phyloP scores from a whole-genome alignment of 2,888 invertebrate genomes.

The Scaptomyza tumidula region DNA sequence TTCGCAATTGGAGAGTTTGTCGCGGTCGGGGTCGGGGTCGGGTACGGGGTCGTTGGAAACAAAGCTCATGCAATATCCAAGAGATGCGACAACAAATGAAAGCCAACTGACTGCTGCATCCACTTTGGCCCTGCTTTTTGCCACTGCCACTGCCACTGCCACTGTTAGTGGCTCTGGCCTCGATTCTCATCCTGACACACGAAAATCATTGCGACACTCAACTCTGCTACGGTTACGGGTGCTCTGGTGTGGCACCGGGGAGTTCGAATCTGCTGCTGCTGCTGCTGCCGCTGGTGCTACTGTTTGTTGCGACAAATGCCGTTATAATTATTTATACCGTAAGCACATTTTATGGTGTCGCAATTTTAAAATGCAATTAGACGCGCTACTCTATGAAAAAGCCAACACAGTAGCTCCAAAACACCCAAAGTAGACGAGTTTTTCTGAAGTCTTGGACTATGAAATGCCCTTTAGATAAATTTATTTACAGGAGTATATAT shows the following conservation, averaged over 20 bases:
- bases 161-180: slow-evolving; percentile 10
- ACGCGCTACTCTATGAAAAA: slow-evolving; percentile 62
- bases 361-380: slow-evolving; percentile 83
- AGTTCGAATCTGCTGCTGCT: slow-evolving; percentile 55
- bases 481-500: too few species aligned
- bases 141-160: neutral
- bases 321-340: slow-evolving; percentile 83
- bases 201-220: slow-evolving; percentile 70
- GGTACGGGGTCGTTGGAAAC: slow-evolving; percentile 14
- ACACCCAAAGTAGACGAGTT: slow-evolving; percentile 19
- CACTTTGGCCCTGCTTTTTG: slow-evolving; percentile 9
- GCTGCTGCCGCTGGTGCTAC: neutral
- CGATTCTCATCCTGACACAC: slow-evolving; percentile 55
- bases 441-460: neutral
- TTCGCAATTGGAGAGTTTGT: slow-evolving; percentile 8
- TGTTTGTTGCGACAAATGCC: slow-evolving; percentile 79
- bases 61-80: slow-evolving; percentile 78
- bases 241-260: slow-evolving; percentile 33
- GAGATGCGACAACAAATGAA: slow-evolving; percentile 74
- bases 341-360: slow-evolving; percentile 82
- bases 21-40: slow-evolving; percentile 1
- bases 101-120: slow-evolving; percentile 49
- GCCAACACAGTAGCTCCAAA: slow-evolving; percentile 38
- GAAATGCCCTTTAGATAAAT: slow-evolving; percentile 23
- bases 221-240: slow-evolving; percentile 21